These are phyloP conservation scores for Drosophila parabipectinata DNA, from an alignment of 1,140 invertebrate species.

Conservation along the genomic window DNA sequence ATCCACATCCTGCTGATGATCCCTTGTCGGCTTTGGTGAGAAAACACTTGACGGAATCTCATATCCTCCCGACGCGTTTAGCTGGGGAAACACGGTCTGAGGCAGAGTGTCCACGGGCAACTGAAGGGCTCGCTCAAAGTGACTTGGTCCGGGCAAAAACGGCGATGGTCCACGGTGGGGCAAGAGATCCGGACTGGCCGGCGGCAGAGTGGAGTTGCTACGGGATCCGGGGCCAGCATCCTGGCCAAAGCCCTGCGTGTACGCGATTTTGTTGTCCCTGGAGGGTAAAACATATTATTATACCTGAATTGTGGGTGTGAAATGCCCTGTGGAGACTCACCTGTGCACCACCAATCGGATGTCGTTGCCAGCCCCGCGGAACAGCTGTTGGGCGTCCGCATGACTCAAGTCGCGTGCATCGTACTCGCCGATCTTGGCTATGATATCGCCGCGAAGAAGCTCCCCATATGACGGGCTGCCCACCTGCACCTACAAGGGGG, in stretches of 20 bases:
- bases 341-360: constrained; percentile 88
- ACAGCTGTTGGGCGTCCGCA: constrained; percentile 94
- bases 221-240: constrained; percentile 53
- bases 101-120: constrained; percentile 81
- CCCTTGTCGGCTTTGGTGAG: constrained; percentile 77
- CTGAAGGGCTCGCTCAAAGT: constrained; percentile 75
- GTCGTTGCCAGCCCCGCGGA: constrained; percentile 91
- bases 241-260: constrained; percentile 72
- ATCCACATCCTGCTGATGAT: constrained; percentile 82
- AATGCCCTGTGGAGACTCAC: constrained; percentile 74
- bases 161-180: constrained; percentile 80
- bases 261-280: constrained; percentile 83
- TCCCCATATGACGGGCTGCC: constrained; percentile 91
- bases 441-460: constrained; percentile 94
- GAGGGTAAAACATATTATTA: not conserved
- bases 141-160: constrained; percentile 78
- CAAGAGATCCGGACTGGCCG: constrained; percentile 57
- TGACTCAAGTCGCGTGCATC: constrained; percentile 93
- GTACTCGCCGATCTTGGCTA: constrained; percentile 94
- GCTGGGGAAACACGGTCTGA: constrained; percentile 84
- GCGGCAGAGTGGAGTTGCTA: constrained; percentile 64
- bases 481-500: constrained; percentile 85
- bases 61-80: constrained; percentile 80
- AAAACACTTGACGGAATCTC: constrained; percentile 59
- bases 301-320: not conserved